Percentiles rank a stretch among this genome's conserved stretches.
Conservation (phyloP, 2,888 invertebrate species). For the Acanthosoma haemorrhoidale region DNA sequence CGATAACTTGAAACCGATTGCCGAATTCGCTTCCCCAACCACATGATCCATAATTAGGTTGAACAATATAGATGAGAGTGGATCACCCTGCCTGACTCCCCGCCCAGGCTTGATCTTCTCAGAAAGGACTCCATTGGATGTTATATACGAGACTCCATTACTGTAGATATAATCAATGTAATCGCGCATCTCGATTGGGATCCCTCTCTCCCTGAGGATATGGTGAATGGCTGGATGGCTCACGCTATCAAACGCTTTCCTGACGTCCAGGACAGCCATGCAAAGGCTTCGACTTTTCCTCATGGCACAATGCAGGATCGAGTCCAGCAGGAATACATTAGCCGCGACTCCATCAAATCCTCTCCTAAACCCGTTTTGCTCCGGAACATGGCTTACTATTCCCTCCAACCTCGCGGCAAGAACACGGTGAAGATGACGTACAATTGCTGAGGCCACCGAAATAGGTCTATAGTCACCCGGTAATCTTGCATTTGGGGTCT, state of each 20-base stretch:
- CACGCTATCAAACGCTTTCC: constrained; percentile 48
- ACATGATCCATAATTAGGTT: constrained; percentile 42
- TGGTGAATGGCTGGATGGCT: constrained; percentile 42
- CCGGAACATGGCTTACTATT: neutral
- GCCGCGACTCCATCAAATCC: neutral
- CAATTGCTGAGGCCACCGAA: constrained; percentile 32
- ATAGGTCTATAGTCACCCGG: constrained; percentile 27
- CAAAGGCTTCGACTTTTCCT: neutral
- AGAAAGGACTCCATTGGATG: constrained; percentile 31
- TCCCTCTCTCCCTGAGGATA: constrained; percentile 44
- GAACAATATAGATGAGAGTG: constrained; percentile 46
- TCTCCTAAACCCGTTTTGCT: neutral
- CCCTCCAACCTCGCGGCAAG: constrained; percentile 34
- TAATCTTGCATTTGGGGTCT: neutral
- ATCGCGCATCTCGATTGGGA: constrained; percentile 43
- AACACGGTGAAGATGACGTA: constrained; percentile 35
- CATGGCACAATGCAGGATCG: neutral
- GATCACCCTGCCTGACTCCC: constrained; percentile 48
- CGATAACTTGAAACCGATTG: constrained; percentile 19
- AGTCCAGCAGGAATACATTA: neutral
- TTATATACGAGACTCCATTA: constrained; percentile 41
- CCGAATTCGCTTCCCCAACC: constrained; percentile 18
- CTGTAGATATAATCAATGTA: constrained; percentile 37
- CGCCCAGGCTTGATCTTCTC: constrained; percentile 36
- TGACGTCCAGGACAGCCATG: constrained; percentile 43